These are phyloP conservation scores for Lamellibrachia luymesi DNA, from an alignment of 1,140 invertebrate genomes.

Conservation along the genomic window DNA sequence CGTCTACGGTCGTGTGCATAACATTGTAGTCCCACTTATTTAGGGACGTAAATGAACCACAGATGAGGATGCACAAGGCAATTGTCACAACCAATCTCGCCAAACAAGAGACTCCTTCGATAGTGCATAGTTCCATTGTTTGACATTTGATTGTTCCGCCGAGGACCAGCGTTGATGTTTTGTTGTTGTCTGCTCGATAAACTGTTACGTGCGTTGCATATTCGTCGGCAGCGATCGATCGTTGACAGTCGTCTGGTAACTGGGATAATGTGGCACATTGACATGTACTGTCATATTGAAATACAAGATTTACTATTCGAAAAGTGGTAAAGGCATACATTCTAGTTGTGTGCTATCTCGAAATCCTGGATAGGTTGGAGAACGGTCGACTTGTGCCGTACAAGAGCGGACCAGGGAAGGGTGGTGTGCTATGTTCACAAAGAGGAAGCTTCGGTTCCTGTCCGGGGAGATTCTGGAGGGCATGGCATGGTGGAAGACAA, in stretches of 20 bases:
- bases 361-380: background rate
- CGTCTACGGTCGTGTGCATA: background rate
- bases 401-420: background rate
- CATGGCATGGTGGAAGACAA: background rate
- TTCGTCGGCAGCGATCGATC: background rate
- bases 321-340: background rate
- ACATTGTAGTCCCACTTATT: background rate
- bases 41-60: background rate
- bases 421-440: background rate
- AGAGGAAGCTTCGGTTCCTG: background rate
- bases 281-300: background rate
- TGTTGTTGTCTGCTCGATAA: background rate
- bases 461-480: background rate
- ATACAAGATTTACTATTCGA: background rate
- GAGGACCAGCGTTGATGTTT: background rate
- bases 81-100: background rate
- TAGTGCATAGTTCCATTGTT: background rate
- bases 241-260: background rate
- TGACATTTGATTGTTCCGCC: background rate
- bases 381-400: background rate
- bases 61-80: background rate
- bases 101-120: background rate
- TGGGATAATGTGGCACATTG: background rate
- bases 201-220: conserved; percentile 4
- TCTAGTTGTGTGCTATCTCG: background rate